Evolutionary conservation across 2,113 vertebrate species (phyloP), one percentile per base, ranked within the genome.

Genomic region (Chrysemys picta): DNA sequence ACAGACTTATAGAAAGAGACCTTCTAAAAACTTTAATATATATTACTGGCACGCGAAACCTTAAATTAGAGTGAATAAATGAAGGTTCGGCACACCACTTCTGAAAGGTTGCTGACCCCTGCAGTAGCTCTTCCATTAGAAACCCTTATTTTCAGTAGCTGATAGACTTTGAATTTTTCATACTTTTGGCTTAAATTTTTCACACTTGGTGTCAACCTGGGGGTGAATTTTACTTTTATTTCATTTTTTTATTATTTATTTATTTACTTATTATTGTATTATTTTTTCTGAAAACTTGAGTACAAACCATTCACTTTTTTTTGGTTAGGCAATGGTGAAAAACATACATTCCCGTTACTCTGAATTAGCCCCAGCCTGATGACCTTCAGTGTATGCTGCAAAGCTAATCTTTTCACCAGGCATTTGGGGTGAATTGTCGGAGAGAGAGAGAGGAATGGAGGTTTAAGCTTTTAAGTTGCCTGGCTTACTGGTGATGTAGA

Each of bases 351-450:
- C 89, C 31, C 4, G 52, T 92, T 78, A 31, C 53, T 27, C 31
- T 87, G 87, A 83, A 93, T 88, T 24, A 85, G 89, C 89, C 92
- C 45, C 89, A 93, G 57, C 16, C 85, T 50, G 79, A 95, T 88
- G 38, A 22, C 19, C 17, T n/a, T 42, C n/a, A 38, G 69, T 22
- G n/a, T 72, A 21, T 38, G n/a, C 75, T 0, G 2, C 45, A 85
- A 75, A 84, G 65, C 78, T 96, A 14, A 92, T 85, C 93, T 93
- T 92, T 94, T 84, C 24, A 91, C 25, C 59, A 1, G 11, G 49
- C 42, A 42, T 59, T 91, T 85, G 65, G 72, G 22, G 10, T 9
- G 38, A 42, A 72, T 22, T 38, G 59, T 29, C 83, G 80, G 80
- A 10, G 22, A n/a, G 57, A n/a, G 57, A 24, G 50, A 38, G 47